Conservation (phyloP, 1,140 invertebrate species). For the Acyrthosiphon pisum region DNA sequence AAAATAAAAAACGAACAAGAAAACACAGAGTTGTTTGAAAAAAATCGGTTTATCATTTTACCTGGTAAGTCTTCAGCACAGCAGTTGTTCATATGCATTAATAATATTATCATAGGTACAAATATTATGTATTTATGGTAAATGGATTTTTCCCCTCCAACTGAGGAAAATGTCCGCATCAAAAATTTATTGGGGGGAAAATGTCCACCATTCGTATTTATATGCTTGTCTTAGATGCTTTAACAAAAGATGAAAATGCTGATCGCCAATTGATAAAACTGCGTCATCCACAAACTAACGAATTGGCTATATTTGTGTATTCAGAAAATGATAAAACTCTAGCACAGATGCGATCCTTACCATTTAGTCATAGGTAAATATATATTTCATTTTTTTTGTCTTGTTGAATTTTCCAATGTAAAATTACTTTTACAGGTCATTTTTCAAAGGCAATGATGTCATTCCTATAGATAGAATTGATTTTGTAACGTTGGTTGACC, state of each 20-base stretch:
- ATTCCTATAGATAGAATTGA: constrained; percentile 39
- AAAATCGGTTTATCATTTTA: constrained; percentile 33
- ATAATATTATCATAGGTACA: background rate
- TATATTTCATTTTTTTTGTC: background rate
- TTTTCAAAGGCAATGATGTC: constrained; percentile 29
- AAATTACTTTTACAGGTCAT: constrained; percentile 32
- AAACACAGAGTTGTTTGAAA: background rate
- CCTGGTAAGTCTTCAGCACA: background rate
- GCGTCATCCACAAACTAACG: constrained; percentile 40
- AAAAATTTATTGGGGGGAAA: too few relatives aligned
- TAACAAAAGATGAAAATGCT: background rate
- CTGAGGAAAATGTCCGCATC: too few relatives aligned
- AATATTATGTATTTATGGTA: too few relatives aligned
- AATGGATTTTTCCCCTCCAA: too few relatives aligned
- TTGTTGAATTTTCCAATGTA: background rate
- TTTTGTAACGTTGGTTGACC: constrained; percentile 35
- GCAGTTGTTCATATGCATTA: background rate
- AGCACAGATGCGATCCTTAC: constrained; percentile 30
- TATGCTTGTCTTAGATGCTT: constrained; percentile 11
- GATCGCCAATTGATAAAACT: constrained; percentile 10
- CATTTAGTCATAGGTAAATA: constrained; percentile 18
- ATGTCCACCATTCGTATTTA: too few relatives aligned
- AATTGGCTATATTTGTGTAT: background rate
- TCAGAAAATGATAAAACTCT: constrained; percentile 15
- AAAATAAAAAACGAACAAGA: background rate